Conservation (phyloP, 2,797 vertebrate genomes). For the Lacerta viridis region DNA sequence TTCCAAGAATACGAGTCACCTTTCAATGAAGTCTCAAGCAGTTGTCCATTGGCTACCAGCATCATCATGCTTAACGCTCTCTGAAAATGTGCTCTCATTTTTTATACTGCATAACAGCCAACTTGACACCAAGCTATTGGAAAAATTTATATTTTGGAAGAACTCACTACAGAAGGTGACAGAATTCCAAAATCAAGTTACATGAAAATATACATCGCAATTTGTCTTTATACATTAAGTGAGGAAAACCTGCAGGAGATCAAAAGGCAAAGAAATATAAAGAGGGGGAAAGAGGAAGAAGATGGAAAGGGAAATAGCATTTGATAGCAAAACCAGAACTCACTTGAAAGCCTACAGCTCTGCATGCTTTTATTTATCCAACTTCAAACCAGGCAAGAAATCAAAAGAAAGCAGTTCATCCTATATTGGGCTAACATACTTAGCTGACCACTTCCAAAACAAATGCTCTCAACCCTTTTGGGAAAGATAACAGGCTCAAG, state of each 20-base stretch:
- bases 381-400: constrained; percentile 78
- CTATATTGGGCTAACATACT: constrained; percentile 72
- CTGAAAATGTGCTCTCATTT: constrained; percentile 7
- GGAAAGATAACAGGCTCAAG: constrained; percentile 74
- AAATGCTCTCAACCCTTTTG: constrained; percentile 68
- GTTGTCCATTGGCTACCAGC: not conserved
- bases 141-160: constrained; percentile 98
- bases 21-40: too few relatives aligned
- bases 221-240: constrained; percentile 98
- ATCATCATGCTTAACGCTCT: not conserved
- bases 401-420: constrained; percentile 69
- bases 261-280: constrained; percentile 79
- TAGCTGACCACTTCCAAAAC: constrained; percentile 70
- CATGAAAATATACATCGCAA: constrained; percentile 99
- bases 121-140: constrained; percentile 86
- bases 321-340: constrained; percentile 84
- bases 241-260: constrained; percentile 86
- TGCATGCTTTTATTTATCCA: constrained; percentile 91
- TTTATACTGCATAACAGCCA: constrained; percentile 78
- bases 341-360: constrained; percentile 82
- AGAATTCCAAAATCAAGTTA: constrained; percentile 95
- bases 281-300: constrained; percentile 35
- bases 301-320: constrained; percentile 60
- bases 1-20: not conserved
- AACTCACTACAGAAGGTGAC: constrained; percentile 98